Evolutionary conservation across 1,140 invertebrate genomes (phyloP), one percentile per base, ranked within the genome.

Genomic region (Conus betulinus): DNA sequence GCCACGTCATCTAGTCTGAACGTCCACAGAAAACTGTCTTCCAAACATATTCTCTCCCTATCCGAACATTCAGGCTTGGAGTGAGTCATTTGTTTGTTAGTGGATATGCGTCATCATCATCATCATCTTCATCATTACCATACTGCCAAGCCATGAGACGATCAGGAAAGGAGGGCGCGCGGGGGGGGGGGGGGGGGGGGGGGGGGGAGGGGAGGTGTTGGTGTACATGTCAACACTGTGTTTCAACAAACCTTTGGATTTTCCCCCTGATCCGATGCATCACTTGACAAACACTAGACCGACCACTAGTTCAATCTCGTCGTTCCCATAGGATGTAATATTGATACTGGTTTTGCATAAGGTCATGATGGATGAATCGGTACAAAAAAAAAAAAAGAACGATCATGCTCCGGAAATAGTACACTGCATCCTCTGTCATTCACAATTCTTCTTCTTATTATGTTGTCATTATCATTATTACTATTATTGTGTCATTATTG

Each of bases 11-110:
- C 85, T 20, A 57, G n/a, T 27, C 39, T 74, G 13, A 78, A 87
- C n/a, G 85, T 87, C 4, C 85, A 87, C 74, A 78, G 74, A 23
- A 87, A 57, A 55, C 71, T 87, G 71, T 87, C 85, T n/a, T 74
- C 27, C 51, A 76, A 87, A 57, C 85, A 57, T 15, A 78, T 87
- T 76, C 52, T 87, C 25, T 39, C 71, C n/a, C 76, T 87, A 7
- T 74, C 85, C 7, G 85, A 87, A 87, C 85, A 87, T 53, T 57
- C 71, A 23, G 74, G 85, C 52, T 27, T 87, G 20, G 85, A 87
- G 51, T 87, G 39, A 87, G 17, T 7, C 13, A 71, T 15, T 25
- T 27, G 63, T 20, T 39, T 20, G 25, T 25, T 17, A 13, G 27
- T 57, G n/a, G 83, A 15, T 67, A 63, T 13, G 10, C 53, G 23